Conservation (phyloP, 2,113 vertebrate genomes). For the Antigone vipio region DNA sequence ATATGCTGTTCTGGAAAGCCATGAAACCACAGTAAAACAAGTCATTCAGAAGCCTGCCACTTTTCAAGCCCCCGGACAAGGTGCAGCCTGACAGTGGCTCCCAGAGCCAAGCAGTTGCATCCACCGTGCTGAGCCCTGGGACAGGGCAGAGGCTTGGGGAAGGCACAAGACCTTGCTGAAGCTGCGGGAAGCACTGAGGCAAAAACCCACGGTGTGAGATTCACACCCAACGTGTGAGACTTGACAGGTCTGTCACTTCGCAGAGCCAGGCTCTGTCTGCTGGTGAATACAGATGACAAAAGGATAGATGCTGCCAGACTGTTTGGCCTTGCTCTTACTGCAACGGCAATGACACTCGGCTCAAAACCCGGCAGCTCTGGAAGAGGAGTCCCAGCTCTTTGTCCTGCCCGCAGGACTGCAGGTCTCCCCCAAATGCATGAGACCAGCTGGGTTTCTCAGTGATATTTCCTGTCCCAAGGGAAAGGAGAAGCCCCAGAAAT, state of each 20-base stretch:
- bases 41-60: not conserved
- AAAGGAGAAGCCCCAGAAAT: not conserved
- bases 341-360: not conserved
- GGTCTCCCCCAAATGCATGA: not conserved
- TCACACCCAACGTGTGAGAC: not conserved
- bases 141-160: fast-evolving
- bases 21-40: not conserved
- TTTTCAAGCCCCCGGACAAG: not conserved
- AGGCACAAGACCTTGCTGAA: not conserved
- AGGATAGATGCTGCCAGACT: not conserved
- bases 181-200: not conserved
- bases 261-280: not conserved
- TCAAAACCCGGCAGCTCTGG: not conserved
- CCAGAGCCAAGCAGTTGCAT: not conserved
- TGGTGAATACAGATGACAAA: not conserved
- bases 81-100: not conserved
- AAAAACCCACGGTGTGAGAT: not conserved
- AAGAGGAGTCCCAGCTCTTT: not conserved
- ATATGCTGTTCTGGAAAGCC: not conserved
- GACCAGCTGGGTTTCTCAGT: not conserved
- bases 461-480: not conserved
- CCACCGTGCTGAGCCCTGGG: not conserved
- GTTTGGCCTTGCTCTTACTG: not conserved
- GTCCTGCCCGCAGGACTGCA: not conserved
- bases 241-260: not conserved